phyloP scores from a whole-genome alignment of 2,113 vertebrate species.

The Zosterops japonicus region DNA sequence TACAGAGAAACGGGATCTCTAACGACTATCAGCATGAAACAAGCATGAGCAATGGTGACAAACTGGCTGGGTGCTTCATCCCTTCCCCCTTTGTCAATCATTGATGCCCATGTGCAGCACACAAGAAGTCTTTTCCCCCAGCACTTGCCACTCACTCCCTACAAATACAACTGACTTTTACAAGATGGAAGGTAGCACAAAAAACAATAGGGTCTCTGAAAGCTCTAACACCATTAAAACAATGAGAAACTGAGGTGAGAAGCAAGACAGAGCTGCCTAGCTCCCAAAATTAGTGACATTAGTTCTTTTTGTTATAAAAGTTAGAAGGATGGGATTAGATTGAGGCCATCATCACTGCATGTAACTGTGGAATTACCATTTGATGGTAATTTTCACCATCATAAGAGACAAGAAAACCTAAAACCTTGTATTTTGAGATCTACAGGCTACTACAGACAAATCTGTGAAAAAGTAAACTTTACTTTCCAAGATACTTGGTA shows the following conservation, averaged over 20 bases:
- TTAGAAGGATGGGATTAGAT: neutral
- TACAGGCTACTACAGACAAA: neutral
- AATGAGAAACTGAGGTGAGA: neutral
- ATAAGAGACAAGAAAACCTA: neutral
- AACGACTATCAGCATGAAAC: neutral
- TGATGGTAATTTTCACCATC: neutral
- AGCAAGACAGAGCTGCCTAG: neutral
- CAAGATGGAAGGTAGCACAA: neutral
- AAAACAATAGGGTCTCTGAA: neutral
- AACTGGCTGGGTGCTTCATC: neutral
- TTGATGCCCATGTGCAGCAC: neutral
- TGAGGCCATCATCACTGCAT: neutral
- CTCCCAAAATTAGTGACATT: neutral
- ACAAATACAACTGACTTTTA: neutral
- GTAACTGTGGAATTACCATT: neutral
- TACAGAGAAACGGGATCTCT: neutral
- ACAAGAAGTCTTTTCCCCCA: neutral
- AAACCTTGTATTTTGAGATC: neutral
- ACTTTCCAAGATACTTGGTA: neutral
- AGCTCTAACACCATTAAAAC: neutral
- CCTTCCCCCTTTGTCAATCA: neutral
- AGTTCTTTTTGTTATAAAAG: neutral
- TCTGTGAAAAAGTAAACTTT: neutral
- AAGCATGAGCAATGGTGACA: neutral
- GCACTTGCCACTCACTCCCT: neutral